These are phyloP conservation scores for Catharus bicknelli DNA, from an alignment of 2,113 vertebrate species.

Conservation along the genomic window DNA sequence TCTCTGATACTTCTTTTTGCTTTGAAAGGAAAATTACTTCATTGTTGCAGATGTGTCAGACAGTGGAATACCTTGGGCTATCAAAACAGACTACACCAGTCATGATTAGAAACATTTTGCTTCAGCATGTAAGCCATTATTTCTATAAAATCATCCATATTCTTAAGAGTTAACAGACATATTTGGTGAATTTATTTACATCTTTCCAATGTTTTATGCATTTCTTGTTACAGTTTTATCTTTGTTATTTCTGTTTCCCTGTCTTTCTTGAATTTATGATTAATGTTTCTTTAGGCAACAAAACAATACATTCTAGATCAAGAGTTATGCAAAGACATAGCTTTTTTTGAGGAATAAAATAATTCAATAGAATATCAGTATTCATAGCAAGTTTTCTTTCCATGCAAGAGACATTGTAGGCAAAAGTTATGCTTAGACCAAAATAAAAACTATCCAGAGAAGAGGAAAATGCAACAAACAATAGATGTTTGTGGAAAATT, in stretches of 20 bases:
- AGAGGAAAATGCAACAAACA: background rate
- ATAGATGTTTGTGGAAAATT: conserved; percentile 42
- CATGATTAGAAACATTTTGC: conserved; percentile 25
- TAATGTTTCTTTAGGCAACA: conserved; percentile 51
- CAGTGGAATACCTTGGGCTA: background rate
- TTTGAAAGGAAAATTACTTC: conserved; percentile 26
- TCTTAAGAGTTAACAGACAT: conserved; percentile 7
- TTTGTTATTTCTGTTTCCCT: conserved; percentile 38
- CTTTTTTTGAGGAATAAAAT: conserved; percentile 27
- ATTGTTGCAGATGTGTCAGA: background rate
- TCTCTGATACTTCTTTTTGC: background rate
- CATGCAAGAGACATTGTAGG: background rate
- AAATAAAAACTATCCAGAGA: conserved; percentile 3
- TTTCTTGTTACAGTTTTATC: conserved; percentile 39
- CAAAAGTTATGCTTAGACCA: conserved; percentile 22
- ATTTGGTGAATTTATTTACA: conserved; percentile 48
- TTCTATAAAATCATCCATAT: conserved; percentile 20
- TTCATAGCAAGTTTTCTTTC: conserved; percentile 20
- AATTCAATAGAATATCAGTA: conserved; percentile 34
- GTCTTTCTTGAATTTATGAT: conserved; percentile 52
- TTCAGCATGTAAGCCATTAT: conserved; percentile 45
- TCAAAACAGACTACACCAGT: conserved; percentile 30
- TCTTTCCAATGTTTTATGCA: conserved; percentile 53
- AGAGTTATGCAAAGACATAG: conserved; percentile 27
- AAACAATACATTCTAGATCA: conserved; percentile 36